Evolutionary conservation across 2,113 vertebrate genomes (phyloP).

Genomic region (Brachypodius melanocephalos): DNA sequence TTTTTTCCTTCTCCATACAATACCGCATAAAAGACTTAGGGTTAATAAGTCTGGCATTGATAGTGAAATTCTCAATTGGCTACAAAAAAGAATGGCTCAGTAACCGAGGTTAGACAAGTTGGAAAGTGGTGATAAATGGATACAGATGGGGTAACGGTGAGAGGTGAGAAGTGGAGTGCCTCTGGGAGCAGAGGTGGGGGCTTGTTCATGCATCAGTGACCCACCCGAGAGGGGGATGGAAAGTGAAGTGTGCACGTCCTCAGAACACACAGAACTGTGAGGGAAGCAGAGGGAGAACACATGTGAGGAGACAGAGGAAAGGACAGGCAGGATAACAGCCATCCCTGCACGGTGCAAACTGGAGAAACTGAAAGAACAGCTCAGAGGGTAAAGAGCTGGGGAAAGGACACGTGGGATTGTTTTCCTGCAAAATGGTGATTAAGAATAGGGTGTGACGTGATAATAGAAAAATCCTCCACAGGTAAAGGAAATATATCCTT

Average conservation of each 20-base stretch:
- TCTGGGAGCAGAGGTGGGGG: slow-evolving; percentile 18
- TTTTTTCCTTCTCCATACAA: neutral
- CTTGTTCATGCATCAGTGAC: slow-evolving; percentile 10
- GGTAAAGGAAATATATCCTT: neutral
- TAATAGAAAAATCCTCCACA: neutral
- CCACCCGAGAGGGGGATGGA: neutral
- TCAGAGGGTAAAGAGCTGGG: neutral
- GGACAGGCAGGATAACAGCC: neutral
- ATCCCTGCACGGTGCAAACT: neutral
- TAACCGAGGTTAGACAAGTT: slow-evolving; percentile 62
- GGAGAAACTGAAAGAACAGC: neutral
- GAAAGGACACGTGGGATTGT: neutral
- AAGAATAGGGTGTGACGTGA: neutral
- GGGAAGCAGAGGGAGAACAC: neutral
- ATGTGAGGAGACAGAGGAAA: neutral
- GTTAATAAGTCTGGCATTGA: slow-evolving; percentile 57
- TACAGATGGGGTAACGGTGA: slow-evolving; percentile 46
- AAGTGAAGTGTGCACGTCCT: neutral
- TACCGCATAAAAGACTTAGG: slow-evolving; percentile 5
- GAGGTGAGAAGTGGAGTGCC: slow-evolving; percentile 48
- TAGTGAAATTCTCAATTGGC: slow-evolving; percentile 62
- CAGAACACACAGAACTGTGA: neutral
- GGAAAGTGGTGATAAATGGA: slow-evolving; percentile 67
- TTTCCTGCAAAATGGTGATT: neutral
- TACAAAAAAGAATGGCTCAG: slow-evolving; percentile 40